Base-by-base conservation (phyloP, 2,888 invertebrate species). In the Lydus trimaculatus region DNA sequence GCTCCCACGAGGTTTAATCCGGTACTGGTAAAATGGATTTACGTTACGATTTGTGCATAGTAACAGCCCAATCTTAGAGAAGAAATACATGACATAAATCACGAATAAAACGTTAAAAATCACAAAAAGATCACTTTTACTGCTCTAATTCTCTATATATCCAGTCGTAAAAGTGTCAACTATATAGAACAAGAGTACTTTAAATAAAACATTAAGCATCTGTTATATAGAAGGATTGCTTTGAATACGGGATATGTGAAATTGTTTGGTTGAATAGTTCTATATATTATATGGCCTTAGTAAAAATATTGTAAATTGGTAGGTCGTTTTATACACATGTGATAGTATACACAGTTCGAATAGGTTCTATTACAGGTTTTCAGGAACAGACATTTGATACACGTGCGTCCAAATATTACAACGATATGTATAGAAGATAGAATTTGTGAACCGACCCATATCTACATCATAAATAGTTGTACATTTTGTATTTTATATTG, bases 331-430 rank as follows among this genome's bases (percentile, higher is more conserved):
- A 48, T 59, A 60, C 67, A 67, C 56, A 63, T 66, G 66, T 59
- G 58, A 36, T 58, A 15, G 56, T 28, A n/a, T n/a, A n/a, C n/a
- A n/a, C n/a, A 23, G 56, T 43, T 43, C n/a, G 43, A 17, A 43
- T 56, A 56, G 15, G 15, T 25, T 59, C 58, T 61, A 61, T 52
- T 64, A 61, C 68, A 61, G 63, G 36, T 65, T 65, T 56, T n/a
- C 28, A 52, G 67, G 63, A 43, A 56, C 33, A 65, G 67, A 61
- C 70, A 69, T 73, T 73, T 60, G 15, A 28, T 64, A 67, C 72
- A 73, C 71, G 69, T 73, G 72, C 65, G 56, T 15, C 56, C 69
- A 65, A 72, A 73, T 73, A 65, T 71, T 69, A 71, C 39, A 63
- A 63, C 63, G 66, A 70, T 69, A 72, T 70, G 70, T 70, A 66